A percentile compares a stretch with the other conserved stretches of the same genome.
Evolutionary conservation across 2,797 vertebrate genomes (phyloP).

Genomic region (Liasis olivaceus): DNA sequence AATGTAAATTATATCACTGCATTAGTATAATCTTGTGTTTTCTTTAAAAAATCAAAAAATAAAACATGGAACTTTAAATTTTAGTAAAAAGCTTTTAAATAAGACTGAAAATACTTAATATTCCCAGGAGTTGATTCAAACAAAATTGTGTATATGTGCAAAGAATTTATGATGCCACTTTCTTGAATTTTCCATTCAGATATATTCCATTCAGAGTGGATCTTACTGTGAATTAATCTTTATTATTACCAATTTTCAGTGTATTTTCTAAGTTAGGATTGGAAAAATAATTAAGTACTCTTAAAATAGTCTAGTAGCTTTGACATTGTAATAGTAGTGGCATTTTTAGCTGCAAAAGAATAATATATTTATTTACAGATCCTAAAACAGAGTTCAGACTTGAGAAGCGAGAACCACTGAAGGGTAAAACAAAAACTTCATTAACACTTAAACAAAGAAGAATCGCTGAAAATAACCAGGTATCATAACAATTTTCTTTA

Average conservation of each 20-base stretch:
- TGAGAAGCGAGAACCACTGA: slow-evolving; percentile 84
- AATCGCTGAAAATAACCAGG: slow-evolving; percentile 81
- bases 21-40: background rate
- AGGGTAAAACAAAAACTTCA: slow-evolving; percentile 83
- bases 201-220: background rate
- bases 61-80: background rate
- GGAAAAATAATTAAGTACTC: background rate
- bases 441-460: slow-evolving; percentile 80
- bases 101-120: background rate
- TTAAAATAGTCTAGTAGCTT: background rate
- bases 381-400: slow-evolving; percentile 80
- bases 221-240: background rate
- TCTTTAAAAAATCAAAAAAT: background rate
- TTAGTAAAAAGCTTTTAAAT: background rate
- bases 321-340: background rate
- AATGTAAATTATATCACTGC: background rate
- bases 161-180: background rate
- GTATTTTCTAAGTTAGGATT: background rate
- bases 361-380: slow-evolving; percentile 72
- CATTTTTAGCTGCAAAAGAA: background rate
- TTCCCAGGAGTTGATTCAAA: background rate
- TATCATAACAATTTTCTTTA: slow-evolving; percentile 57
- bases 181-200: background rate
- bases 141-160: background rate
- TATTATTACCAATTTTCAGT: background rate